Evolutionary conservation across 1,140 invertebrate genomes (phyloP), one percentile per base, ranked within the genome.

Genomic region (Dendrolimus kikuchii): DNA sequence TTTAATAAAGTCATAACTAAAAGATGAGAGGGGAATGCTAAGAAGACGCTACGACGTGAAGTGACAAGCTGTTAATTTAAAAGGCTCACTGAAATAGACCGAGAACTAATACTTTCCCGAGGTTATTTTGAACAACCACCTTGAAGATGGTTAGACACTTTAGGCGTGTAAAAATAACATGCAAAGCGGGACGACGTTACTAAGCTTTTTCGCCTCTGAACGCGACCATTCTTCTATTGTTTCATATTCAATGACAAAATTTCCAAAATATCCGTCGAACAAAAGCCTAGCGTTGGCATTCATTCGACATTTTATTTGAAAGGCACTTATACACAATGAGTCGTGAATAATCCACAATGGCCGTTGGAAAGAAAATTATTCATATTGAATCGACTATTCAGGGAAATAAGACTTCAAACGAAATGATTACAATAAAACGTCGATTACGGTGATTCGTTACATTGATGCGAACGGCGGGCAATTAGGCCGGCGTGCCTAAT

Each of bases 271-370:
- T 66, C 63, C 59, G 51, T 54, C 63, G 61, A 71, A 78, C 76
- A 79, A 81, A 74, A 75, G 71, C 59, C 59, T 66, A 74, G 68
- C 64, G 66, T 55, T 51, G 57, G 61, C 53, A 77, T 70, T 73
- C 76, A 77, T 79, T 68, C 65, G 40, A 59, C 51, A 69, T 66
- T 73, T 74, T 70, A 73, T 79, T 76, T 68, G 70, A 77, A 74
- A 78, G 68, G 60, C 66, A 66, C 67, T 71, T 62, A 59, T 58
- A 72, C 65, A 76, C 78, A 79, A 81, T 78, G 76, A 74, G 55
- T 74, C 70, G 75, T 77, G 72, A 76, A 77, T 77, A 78, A 77
- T 77, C 64, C 64, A 74, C 77, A 70, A 77, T 74, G 63, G 67
- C 57, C 64, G 64, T 61, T 66, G 63, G 68, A 65, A 76, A 70